Conservation (phyloP, 2,888 invertebrate species). For the Erebia aethiops region DNA sequence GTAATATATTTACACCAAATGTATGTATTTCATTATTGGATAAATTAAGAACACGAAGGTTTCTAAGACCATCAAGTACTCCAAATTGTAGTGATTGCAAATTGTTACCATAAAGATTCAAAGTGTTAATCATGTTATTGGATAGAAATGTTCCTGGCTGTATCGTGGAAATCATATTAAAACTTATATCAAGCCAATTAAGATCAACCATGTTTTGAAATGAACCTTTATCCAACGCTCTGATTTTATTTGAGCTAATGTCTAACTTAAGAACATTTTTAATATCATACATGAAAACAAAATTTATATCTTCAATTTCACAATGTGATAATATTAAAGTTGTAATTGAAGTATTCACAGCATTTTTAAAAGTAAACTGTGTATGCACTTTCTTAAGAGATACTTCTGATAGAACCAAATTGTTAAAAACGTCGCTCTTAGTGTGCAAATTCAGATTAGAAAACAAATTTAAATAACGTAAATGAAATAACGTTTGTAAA, state of each 20-base stretch:
- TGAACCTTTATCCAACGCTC: slow-evolving; percentile 26
- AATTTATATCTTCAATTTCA: slow-evolving; percentile 29
- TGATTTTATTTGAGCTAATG: slow-evolving; percentile 31
- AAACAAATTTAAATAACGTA: slow-evolving; percentile 21
- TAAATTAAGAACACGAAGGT: slow-evolving; percentile 36
- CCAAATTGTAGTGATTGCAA: slow-evolving; percentile 32
- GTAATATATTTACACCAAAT: slow-evolving; percentile 32
- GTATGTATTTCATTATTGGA: slow-evolving; percentile 34
- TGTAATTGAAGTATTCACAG: slow-evolving; percentile 29
- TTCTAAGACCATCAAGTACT: slow-evolving; percentile 29
- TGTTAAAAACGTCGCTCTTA: slow-evolving; percentile 26
- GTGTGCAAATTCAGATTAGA: slow-evolving; percentile 26
- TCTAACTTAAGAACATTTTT: slow-evolving; percentile 24
- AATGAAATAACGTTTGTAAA: slow-evolving; percentile 22
- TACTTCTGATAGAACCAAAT: slow-evolving; percentile 28
- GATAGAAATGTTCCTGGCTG: slow-evolving; percentile 39
- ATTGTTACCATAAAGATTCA: slow-evolving; percentile 31
- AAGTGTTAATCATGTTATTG: slow-evolving; percentile 29
- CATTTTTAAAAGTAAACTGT: slow-evolving; percentile 22
- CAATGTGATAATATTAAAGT: slow-evolving; percentile 29
- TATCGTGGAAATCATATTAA: slow-evolving; percentile 35
- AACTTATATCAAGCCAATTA: slow-evolving; percentile 35
- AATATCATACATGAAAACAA: slow-evolving; percentile 26
- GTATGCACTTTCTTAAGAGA: slow-evolving; percentile 19
- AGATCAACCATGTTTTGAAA: slow-evolving; percentile 31